Base-by-base conservation (phyloP, 2,888 invertebrate genomes). In the Neoscelio sp. region DNA sequence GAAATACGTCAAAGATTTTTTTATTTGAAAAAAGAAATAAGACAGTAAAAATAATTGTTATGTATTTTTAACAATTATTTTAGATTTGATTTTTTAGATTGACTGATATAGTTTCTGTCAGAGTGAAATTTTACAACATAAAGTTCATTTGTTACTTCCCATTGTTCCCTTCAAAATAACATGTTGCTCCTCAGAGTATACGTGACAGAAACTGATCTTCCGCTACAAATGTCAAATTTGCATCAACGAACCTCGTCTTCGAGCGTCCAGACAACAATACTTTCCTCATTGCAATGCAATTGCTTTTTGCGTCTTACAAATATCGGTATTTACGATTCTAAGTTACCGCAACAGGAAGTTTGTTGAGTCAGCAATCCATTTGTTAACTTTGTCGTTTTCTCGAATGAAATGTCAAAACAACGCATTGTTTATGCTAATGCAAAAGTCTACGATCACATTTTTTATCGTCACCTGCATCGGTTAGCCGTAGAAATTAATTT, bases 361-460 rank as follows among this genome's bases (percentile, higher is more conserved):
- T 13, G 54, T 67, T 67, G 67, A 67, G 54, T 67, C 67, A 67
- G 35, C 54, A 54, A 67, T 54, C 18, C 35, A 30, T 54, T 67
- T 67, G 35, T 62, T 62, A 46, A 35, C 15, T 35, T 12, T 2
- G 30, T 7, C 7, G 42, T 42, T 23, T 18, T 28, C 15, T n/a
- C n/a, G n/a, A 13, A 12, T 8, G 13, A 42, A 5, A 10, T 38
- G 38, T 18, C 38, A 44, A 38, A 58, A 44, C 58, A 58, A 58
- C 58, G n/a, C n/a, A 58, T 58, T 44, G 44, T 44, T 58, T 58
- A 42, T 58, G n/a, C n/a, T n/a, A n/a, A n/a, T n/a, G n/a, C n/a
- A n/a, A n/a, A n/a, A n/a, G n/a, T n/a, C n/a, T n/a, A n/a, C n/a
- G n/a, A n/a, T n/a, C n/a, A n/a, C n/a, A n/a, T n/a, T n/a, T n/a